Percentiles rank a stretch among this genome's conserved stretches.
Conservation (phyloP, 2,797 vertebrate species). For the Pseudomugil gertrudae region DNA sequence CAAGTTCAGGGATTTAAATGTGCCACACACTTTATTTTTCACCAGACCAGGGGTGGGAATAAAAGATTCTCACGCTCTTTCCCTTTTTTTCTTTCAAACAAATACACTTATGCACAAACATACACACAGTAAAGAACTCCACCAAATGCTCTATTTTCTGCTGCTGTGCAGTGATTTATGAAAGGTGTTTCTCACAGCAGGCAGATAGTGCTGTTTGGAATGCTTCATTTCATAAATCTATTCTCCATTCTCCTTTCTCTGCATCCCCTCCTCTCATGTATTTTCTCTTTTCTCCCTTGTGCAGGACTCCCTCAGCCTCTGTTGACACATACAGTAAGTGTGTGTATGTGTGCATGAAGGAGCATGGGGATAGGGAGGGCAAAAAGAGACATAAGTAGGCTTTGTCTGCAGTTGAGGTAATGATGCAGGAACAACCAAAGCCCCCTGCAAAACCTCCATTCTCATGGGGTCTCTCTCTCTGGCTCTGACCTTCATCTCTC, state of each 20-base stretch:
- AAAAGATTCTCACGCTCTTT: constrained; percentile 51
- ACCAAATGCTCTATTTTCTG: constrained; percentile 90
- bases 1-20: constrained; percentile 9
- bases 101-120: constrained; percentile 27
- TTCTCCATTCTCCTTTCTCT: constrained; percentile 78
- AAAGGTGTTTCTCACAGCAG: constrained; percentile 93
- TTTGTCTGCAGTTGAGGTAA: constrained; percentile 87
- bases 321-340: constrained; percentile 83
- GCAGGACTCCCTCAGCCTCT: constrained; percentile 87
- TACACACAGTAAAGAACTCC: constrained; percentile 66
- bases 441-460: constrained; percentile 80
- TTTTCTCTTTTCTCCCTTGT: constrained; percentile 68
- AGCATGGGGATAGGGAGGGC: constrained; percentile 50
- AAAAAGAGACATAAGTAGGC: constrained; percentile 70
- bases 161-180: constrained; percentile 91
- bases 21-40: constrained; percentile 47
- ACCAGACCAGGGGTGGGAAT: constrained; percentile 50
- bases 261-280: constrained; percentile 58
- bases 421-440: constrained; percentile 88
- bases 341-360: constrained; percentile 64
- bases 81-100: constrained; percentile 22
- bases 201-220: constrained; percentile 96
- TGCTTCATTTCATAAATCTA: constrained; percentile 99
- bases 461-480: constrained; percentile 80
- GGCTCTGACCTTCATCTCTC: constrained; percentile 42